Evolutionary conservation across 2,113 vertebrate genomes (phyloP).

Genomic region (Dryoscopus gambensis): DNA sequence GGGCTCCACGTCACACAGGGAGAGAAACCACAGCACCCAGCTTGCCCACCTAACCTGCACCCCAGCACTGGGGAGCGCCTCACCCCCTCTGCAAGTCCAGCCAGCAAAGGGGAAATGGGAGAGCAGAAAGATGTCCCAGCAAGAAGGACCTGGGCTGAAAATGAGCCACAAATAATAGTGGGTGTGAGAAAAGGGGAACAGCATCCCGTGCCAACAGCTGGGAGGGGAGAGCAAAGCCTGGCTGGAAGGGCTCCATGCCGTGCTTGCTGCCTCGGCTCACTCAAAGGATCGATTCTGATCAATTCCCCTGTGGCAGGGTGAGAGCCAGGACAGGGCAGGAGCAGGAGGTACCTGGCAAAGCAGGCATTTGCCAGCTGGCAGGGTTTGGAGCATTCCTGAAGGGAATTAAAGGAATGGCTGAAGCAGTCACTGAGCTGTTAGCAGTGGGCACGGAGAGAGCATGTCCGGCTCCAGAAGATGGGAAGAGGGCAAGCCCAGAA

Average conservation of each 20-base stretch:
- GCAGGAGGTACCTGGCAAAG: not conserved
- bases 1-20: accelerated
- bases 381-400: not conserved
- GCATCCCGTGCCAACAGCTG: not conserved
- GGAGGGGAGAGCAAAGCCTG: not conserved
- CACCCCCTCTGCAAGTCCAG: not conserved
- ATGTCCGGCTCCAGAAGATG: not conserved
- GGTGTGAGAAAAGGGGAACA: not conserved
- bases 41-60: not conserved
- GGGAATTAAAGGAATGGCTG: not conserved
- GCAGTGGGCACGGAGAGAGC: not conserved
- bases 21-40: not conserved
- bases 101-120: not conserved
- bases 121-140: not conserved
- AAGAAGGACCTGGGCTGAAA: not conserved
- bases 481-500: not conserved
- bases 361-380: not conserved
- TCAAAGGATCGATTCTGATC: not conserved
- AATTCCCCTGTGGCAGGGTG: not conserved
- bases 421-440: not conserved
- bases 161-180: not conserved
- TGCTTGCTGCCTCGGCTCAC: not conserved
- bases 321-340: not conserved
- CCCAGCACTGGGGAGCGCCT: not conserved
- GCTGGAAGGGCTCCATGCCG: not conserved